Base-by-base conservation (phyloP, 2,113 vertebrate species). In the Epinephelus moara region DNA sequence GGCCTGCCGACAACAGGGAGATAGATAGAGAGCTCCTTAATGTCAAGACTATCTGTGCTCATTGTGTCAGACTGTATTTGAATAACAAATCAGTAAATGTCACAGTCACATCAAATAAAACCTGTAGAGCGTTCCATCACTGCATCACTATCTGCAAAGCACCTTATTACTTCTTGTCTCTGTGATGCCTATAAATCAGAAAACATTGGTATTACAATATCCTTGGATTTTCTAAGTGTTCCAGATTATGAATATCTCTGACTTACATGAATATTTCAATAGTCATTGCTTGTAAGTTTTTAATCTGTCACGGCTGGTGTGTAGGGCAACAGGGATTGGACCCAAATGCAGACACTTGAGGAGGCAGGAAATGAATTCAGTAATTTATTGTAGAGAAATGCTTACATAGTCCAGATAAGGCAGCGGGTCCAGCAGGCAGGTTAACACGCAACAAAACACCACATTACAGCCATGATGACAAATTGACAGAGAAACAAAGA, bases 81-180 rank as follows among this genome's bases (percentile, higher is more conserved):
- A 90, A 76, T 86, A 87, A 88, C 85, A 89, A 85, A 87, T 85
- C 84, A 79, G 85, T 74, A 87, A 85, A 92, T 79, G 78, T 76
- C 85, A 71, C 13, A 62, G 77, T 70, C 49, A 0, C 45, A 75
- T 87, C 80, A 82, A 80, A 85, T 86, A 49, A 82, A 90, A 70
- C 15, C 62, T 60, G 73, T 56, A 2, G 40, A 70, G 64, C 6
- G 27, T 40, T 69, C 78, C 42, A 45, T 80, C 53, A 71, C n/a
- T 17, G 3, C 67, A 9, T 23, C 66, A 25, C 82, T 47, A 78
- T 61, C 66, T 60, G 72, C 77, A 60, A 57, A 70, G 8, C 4
- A 2, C 61, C n/a, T 13, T 78, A 63, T 88, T 81, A 73, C 70
- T 2, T 84, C 57, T 82, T 53, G 66, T 80, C 68, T 79, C 2